Conservation (phyloP, 2,113 vertebrate species). For the Mixornis gularis region DNA sequence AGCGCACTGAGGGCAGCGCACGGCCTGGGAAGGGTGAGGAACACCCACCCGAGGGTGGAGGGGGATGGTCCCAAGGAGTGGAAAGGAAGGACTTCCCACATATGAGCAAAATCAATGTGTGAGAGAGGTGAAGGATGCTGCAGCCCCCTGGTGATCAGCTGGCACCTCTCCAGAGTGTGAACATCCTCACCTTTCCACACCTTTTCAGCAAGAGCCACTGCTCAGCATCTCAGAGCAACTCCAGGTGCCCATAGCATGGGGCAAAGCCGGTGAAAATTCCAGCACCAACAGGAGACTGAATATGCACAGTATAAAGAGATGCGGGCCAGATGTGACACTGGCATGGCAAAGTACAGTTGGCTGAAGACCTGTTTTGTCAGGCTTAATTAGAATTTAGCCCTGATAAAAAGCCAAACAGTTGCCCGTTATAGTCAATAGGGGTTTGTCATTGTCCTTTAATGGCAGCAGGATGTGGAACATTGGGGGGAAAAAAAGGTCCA, state of each 20-base stretch:
- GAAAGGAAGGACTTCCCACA: background rate
- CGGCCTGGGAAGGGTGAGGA: fast-evolving
- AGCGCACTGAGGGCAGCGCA: background rate
- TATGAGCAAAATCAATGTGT: fast-evolving
- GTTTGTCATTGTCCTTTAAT: background rate
- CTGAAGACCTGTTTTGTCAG: background rate
- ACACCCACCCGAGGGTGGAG: fast-evolving
- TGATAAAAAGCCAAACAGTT: background rate
- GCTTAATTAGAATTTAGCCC: background rate
- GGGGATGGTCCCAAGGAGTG: background rate
- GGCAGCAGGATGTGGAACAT: background rate
- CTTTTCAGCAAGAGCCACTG: background rate
- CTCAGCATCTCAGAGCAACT: background rate
- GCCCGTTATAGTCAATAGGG: background rate
- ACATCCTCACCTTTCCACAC: background rate
- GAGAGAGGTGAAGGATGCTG: background rate
- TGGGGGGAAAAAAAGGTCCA: background rate
- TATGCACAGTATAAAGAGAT: background rate
- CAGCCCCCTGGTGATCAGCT: background rate
- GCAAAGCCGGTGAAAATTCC: background rate
- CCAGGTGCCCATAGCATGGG: background rate
- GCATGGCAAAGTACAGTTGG: background rate
- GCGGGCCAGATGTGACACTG: background rate
- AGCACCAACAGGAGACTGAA: background rate
- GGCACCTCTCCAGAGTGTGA: background rate